Conservation (phyloP, 2,797 vertebrate genomes). For the Varecia variegata region DNA sequence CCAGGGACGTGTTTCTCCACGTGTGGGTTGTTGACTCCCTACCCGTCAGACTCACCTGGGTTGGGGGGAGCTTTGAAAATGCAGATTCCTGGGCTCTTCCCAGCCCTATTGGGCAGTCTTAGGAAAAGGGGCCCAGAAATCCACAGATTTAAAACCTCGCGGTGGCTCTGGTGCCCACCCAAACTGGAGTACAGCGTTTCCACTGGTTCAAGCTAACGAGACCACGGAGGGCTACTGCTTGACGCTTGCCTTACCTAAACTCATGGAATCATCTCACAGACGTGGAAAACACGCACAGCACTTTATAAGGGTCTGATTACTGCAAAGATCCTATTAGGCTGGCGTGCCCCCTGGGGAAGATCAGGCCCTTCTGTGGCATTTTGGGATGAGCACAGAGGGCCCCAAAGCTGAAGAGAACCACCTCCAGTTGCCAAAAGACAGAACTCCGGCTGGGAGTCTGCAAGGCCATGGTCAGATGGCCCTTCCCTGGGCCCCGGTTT, state of each 20-base stretch:
- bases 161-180: no score
- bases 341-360: background rate
- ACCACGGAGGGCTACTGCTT: background rate
- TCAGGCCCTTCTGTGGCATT: background rate
- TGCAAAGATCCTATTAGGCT: background rate
- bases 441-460: background rate
- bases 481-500: background rate
- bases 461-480: rapidly evolving
- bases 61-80: rapidly evolving
- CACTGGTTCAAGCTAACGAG: rapidly evolving
- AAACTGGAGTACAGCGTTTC: rapidly evolving
- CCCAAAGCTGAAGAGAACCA: background rate
- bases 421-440: rapidly evolving
- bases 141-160: rapidly evolving
- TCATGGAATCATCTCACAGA: rapidly evolving
- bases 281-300: rapidly evolving
- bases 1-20: background rate
- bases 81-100: background rate
- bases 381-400: background rate
- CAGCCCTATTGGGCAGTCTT: background rate
- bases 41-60: background rate
- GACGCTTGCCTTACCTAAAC: background rate
- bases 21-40: rapidly evolving
- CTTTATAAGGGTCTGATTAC: background rate
- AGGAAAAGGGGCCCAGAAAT: background rate